Evolutionary conservation across 2,797 vertebrate genomes (phyloP), one percentile per base, ranked within the genome.

Genomic region (Atherinosoma microstoma): DNA sequence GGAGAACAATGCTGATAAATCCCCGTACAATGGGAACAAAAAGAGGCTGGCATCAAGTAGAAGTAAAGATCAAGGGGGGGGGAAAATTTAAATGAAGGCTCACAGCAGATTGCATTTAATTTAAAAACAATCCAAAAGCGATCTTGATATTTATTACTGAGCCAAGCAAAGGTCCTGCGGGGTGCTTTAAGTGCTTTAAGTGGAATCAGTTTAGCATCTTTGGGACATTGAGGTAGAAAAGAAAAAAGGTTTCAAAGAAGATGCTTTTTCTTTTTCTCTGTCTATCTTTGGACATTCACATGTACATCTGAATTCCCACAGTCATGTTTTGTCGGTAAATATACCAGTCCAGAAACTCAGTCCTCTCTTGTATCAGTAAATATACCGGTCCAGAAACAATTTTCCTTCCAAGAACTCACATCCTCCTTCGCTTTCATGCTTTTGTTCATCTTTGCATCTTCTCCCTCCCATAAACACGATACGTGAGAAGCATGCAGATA

Each of bases 101-200:
- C 82, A 78, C 82, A 83, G 88, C 86, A 90, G 90, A 91, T 90
- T 91, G 89, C 82, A 83, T 91, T 92, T 87, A 91, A 89, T 91
- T 90, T 87, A 83, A 90, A 89, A 91, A 92, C 89, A 91, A 91
- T 91, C 85, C 82, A 75, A 78, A 79, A 83, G 80, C 12, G 70
- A 90, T 91, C 77, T 84, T 80, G 89, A 87, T 91, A 86, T 91
- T 90, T 91, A 88, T 90, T 88, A 85, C 87, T 67, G 76, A 79
- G 89, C 78, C 79, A 70, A 78, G 81, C 76, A 51, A 20, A 32
- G 70, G 70, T 86, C 82, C 83, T 73, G 73, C 69, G 79, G 80
- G 90, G 58, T 67, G 69, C 85, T 89, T 90, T 86, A 89, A 92
- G 85, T 89, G 89, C 81, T 89, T 89, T 87, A 88, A 90, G 84